These are phyloP conservation scores for Mormyrus proboscirostris DNA, from an alignment of 2,797 vertebrate genomes.

Conservation along the genomic window DNA sequence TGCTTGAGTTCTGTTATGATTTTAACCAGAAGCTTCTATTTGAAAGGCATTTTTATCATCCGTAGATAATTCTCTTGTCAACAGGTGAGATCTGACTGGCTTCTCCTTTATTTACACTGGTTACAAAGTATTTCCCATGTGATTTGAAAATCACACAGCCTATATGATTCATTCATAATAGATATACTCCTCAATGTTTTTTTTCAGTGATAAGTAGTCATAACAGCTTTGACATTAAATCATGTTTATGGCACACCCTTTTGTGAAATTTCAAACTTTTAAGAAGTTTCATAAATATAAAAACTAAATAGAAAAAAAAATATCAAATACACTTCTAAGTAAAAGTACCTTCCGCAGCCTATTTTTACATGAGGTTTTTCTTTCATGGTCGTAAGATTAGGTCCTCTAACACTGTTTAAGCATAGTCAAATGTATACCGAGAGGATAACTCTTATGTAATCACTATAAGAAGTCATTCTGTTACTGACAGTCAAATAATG, in stretches of 20 bases:
- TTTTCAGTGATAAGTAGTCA: background rate
- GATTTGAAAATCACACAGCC: background rate
- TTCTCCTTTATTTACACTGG: slow-evolving; percentile 12
- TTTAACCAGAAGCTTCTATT: slow-evolving; percentile 11
- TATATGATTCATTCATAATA: slow-evolving; percentile 6
- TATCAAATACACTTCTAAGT: background rate
- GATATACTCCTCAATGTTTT: background rate
- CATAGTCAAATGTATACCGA: background rate
- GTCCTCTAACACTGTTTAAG: background rate
- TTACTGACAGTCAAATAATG: background rate
- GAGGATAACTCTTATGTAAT: background rate
- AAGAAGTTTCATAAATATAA: slow-evolving; percentile 11
- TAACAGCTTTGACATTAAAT: background rate
- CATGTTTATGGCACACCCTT: background rate
- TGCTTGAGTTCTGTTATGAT: background rate
- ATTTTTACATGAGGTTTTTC: background rate
- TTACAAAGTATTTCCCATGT: slow-evolving; percentile 4
- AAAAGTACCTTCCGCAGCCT: background rate
- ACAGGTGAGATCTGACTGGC: slow-evolving; percentile 5
- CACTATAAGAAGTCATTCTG: background rate
- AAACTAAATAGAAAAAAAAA: background rate
- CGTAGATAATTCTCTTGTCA: background rate
- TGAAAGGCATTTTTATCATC: slow-evolving; percentile 12
- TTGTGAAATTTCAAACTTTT: slow-evolving; percentile 6
- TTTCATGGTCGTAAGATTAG: background rate